phyloP scores from a whole-genome alignment of 2,113 vertebrate species.

The Rhegmatorhina hoffmannsi region DNA sequence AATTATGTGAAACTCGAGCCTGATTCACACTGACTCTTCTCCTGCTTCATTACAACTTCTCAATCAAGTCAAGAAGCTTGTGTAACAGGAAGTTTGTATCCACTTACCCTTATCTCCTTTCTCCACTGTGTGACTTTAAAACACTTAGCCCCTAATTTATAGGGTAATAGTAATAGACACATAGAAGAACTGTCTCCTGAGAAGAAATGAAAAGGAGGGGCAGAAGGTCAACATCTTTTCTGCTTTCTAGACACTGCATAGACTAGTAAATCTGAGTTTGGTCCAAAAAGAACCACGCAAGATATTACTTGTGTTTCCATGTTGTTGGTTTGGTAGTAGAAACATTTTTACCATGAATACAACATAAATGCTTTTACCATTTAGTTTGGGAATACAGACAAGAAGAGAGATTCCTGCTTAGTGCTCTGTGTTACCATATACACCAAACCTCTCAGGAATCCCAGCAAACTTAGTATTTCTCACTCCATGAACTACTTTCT shows the following conservation, averaged over 20 bases:
- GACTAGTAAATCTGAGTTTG: neutral
- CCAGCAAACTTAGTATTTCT: neutral
- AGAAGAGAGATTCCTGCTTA: neutral
- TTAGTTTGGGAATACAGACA: neutral
- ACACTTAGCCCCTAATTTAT: constrained; percentile 34
- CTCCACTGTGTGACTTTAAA: neutral
- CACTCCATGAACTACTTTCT: neutral
- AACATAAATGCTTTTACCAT: neutral
- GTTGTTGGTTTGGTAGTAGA: neutral
- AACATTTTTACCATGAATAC: neutral
- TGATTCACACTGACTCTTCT: neutral
- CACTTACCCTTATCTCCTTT: constrained; percentile 40
- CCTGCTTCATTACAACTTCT: neutral
- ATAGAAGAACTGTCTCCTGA: neutral
- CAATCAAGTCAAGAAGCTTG: constrained; percentile 13
- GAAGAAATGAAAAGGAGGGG: neutral
- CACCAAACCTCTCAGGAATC: neutral
- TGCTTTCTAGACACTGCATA: neutral
- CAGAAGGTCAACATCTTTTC: neutral
- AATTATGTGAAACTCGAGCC: neutral
- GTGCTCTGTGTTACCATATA: neutral
- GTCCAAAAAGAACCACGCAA: neutral
- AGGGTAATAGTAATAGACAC: neutral
- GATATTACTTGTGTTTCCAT: neutral
- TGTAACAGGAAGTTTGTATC: constrained; percentile 35